phyloP scores from a whole-genome alignment of 2,888 invertebrate genomes.

The Trilocha varians region DNA sequence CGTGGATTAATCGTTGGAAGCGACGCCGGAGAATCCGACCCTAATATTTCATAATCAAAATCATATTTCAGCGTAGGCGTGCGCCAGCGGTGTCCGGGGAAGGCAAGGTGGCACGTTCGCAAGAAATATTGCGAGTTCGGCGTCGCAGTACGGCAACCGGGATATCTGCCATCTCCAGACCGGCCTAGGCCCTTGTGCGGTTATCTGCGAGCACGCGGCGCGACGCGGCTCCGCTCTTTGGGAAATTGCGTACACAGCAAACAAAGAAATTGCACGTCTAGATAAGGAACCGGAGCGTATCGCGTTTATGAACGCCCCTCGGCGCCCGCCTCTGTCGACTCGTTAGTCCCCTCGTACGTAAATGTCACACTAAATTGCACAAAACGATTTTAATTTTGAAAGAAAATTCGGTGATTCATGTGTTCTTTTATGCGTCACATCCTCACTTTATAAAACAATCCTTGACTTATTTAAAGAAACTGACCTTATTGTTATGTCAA shows the following conservation, averaged over 20 bases:
- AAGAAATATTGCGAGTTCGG: slow-evolving; percentile 35
- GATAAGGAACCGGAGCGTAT: slow-evolving; percentile 51
- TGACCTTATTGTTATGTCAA: not conserved
- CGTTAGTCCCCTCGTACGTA: slow-evolving; percentile 14
- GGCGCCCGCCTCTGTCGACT: slow-evolving; percentile 7
- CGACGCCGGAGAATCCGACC: slow-evolving; percentile 32
- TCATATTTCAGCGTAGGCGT: slow-evolving; percentile 38
- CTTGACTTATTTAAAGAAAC: not conserved
- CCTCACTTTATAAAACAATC: not conserved
- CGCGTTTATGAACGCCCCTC: slow-evolving; percentile 29
- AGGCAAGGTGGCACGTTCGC: slow-evolving; percentile 26
- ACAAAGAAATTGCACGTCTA: slow-evolving; percentile 60
- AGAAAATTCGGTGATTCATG: slow-evolving; percentile 2
- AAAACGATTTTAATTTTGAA: slow-evolving; percentile 10
- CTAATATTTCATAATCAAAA: slow-evolving; percentile 48
- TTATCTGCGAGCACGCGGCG: slow-evolving; percentile 38
- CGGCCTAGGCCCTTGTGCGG: slow-evolving; percentile 33
- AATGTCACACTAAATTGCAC: slow-evolving; percentile 7
- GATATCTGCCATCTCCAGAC: slow-evolving; percentile 54
- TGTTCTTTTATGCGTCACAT: not conserved
- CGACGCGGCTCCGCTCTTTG: slow-evolving; percentile 40
- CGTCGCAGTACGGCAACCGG: slow-evolving; percentile 24
- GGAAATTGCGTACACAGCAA: slow-evolving; percentile 62
- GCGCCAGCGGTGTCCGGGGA: slow-evolving; percentile 25
- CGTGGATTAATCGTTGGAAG: slow-evolving; percentile 30